Base-by-base conservation (phyloP, 2,888 invertebrate species). In the Drosophila recens region DNA sequence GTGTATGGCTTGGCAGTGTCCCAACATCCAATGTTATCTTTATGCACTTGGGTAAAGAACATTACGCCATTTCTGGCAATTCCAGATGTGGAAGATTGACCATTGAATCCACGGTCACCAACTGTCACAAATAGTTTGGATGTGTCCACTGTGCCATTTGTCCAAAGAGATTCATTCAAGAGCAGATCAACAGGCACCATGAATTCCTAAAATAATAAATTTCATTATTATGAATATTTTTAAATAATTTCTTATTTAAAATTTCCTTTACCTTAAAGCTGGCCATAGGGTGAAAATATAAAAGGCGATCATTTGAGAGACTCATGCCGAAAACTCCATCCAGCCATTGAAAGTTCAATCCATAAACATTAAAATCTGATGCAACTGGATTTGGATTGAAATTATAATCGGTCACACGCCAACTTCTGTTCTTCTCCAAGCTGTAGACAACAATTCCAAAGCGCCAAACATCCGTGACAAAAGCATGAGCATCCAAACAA, bases 281-380 rank as follows among this genome's bases (percentile, higher is more conserved):
- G 0, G 97, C 96, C 95, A 97, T 95, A 0, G 97, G 95, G 91
- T 97, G 96, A 90, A 96, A 97, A 89, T 95, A 97, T 27, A 97
- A 90, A 3, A 95, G 93, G 54, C 96, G 93, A 53, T 97, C 96
- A 93, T 90, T 77, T 93, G 89, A 94, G 48, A 96, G 88, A 0
- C 96, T 95, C 78, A 96, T 92, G 0, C 96, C 96, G 86, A 97
- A 96, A 23, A 97, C 94, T 0, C 97, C 97, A 87, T 97, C 97
- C 8, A 96, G 93, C 97, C 97, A 97, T 86, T 96, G 96, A 87
- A 97, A 97, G 74, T 95, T 95, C 0, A 96, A 87, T 2, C 95
- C 96, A 72, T 96, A 96, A 0, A 97, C 92, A 65, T 95, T 95
- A 87, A 95, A 97, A 80, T 95, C 95, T 0, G 96, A 94, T 0